A percentile compares a stretch with the other conserved stretches of the same genome.
phyloP scores from a whole-genome alignment of 2,888 invertebrate genomes.

The Melanostoma mellinum region DNA sequence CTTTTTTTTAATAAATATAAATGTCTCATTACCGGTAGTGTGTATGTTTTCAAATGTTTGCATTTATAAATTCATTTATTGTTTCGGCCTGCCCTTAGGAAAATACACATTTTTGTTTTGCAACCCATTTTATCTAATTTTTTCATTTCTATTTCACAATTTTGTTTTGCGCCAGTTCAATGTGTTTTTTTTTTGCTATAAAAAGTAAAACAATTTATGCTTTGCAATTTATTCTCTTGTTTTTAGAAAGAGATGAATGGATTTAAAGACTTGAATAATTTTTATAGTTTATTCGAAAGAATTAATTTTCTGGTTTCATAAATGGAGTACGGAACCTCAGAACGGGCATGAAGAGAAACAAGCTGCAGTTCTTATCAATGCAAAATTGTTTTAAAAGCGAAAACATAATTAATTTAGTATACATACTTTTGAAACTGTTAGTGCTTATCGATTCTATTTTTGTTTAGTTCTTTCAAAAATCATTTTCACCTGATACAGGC shows the following conservation, averaged over 20 bases:
- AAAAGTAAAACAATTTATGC: conserved; percentile 46
- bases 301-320: too few species aligned
- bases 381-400: too few species aligned
- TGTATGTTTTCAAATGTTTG: conserved; percentile 26
- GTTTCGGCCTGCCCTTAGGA: conserved; percentile 42
- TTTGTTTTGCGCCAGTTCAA: conserved; percentile 46
- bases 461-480: conserved; percentile 47
- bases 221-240: conserved; percentile 33
- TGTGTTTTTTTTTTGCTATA: conserved; percentile 13
- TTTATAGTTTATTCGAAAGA: background rate
- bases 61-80: conserved; percentile 25
- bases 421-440: background rate
- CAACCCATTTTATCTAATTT: conserved; percentile 23
- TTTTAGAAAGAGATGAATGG: conserved; percentile 64
- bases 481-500: conserved; percentile 72
- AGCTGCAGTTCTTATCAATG: too few species aligned
- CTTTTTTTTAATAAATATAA: conserved; percentile 24
- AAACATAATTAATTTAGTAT: background rate
- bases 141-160: conserved; percentile 37
- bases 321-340: too few species aligned
- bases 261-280: conserved; percentile 34
- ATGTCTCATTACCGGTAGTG: too few species aligned
- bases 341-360: too few species aligned
- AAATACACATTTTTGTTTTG: conserved; percentile 51
- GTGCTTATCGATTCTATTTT: conserved; percentile 20